These are phyloP conservation scores for Gila orcuttii DNA, from an alignment of 2,113 vertebrate genomes.

Conservation along the genomic window DNA sequence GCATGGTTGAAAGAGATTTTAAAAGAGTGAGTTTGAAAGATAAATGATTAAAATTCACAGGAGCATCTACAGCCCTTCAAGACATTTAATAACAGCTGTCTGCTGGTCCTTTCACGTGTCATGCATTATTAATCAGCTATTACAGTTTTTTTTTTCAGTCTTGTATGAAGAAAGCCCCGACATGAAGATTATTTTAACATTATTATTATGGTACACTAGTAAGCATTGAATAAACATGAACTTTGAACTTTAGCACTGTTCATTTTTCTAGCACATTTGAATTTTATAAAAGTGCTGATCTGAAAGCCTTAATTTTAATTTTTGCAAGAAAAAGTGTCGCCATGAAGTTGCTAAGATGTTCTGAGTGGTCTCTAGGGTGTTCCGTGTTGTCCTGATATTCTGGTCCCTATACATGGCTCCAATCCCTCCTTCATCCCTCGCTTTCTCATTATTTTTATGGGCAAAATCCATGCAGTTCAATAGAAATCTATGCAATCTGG, in stretches of 20 bases:
- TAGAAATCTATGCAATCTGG: too few species aligned
- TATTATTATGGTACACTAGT: neutral
- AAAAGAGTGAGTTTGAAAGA: slow-evolving; percentile 1
- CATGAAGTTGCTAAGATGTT: too few species aligned
- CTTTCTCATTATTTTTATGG: too few species aligned
- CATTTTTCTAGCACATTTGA: neutral
- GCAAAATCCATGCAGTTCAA: too few species aligned
- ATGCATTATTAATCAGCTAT: slow-evolving; percentile 6
- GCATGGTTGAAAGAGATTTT: neutral
- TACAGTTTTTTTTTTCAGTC: neutral
- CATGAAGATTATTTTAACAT: neutral
- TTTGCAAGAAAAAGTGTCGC: neutral
- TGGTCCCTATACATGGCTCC: too few species aligned
- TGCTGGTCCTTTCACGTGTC: neutral
- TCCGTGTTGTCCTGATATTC: too few species aligned
- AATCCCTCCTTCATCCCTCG: too few species aligned
- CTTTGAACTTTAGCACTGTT: neutral
- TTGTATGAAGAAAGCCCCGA: neutral
- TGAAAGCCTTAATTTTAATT: neutral
- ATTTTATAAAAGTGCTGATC: neutral
- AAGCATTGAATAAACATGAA: neutral
- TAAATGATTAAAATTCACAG: neutral
- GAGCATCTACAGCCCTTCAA: slow-evolving; percentile 3
- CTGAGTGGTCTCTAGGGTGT: too few species aligned
- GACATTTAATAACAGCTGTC: slow-evolving; percentile 23